A percentile compares a stretch with the other conserved stretches of the same genome.
These are phyloP conservation scores for Fragum sueziense DNA, from an alignment of 2,888 invertebrate species.

Conservation along the genomic window DNA sequence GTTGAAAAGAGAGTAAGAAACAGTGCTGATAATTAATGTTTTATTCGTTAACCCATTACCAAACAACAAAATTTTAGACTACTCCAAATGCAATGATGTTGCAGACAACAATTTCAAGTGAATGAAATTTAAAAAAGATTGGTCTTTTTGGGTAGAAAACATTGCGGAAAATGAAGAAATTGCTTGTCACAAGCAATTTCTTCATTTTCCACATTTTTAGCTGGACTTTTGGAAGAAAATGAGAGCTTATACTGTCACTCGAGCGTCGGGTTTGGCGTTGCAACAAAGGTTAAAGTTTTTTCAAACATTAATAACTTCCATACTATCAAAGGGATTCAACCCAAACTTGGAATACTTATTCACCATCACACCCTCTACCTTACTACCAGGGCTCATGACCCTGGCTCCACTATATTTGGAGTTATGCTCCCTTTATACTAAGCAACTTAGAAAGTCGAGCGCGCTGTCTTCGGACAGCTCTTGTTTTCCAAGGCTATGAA, in stretches of 20 bases:
- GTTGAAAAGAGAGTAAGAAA: too few relatives aligned
- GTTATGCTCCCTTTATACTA: too few relatives aligned
- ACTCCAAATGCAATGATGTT: background rate
- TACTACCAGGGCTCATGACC: too few relatives aligned
- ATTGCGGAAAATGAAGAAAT: background rate
- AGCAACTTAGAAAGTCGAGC: too few relatives aligned
- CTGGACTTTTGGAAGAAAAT: too few relatives aligned
- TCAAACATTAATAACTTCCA: background rate
- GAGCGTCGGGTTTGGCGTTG: too few relatives aligned
- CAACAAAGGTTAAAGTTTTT: background rate
- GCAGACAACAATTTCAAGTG: background rate
- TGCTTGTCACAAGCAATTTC: background rate
- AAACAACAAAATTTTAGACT: background rate
- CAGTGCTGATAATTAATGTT: too few relatives aligned
- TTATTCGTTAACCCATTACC: background rate
- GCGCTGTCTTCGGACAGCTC: too few relatives aligned
- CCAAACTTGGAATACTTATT: background rate
- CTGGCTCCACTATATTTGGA: too few relatives aligned
- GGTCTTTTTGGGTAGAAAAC: background rate
- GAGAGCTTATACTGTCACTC: too few relatives aligned
- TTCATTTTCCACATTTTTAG: background rate
- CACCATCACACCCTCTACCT: background rate
- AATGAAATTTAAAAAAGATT: background rate
- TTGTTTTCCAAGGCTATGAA: too few relatives aligned
- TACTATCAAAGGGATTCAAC: too few relatives aligned